phyloP scores from a whole-genome alignment of 1,140 invertebrate genomes.

The Ooceraea biroi region DNA sequence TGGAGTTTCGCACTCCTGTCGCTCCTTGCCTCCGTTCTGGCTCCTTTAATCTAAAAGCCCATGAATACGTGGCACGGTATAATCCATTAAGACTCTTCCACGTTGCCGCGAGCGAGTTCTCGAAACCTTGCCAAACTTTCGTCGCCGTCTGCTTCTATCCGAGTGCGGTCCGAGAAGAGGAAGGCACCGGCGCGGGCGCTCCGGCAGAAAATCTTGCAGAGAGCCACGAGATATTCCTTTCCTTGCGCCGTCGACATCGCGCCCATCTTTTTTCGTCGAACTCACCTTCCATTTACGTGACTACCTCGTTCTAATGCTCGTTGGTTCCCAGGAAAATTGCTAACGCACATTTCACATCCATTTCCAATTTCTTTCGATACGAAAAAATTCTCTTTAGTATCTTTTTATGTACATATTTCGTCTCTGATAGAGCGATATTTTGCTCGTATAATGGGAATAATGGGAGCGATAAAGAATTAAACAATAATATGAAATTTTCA shows the following conservation, averaged over 20 bases:
- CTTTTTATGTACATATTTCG: neutral
- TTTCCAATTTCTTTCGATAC: slow-evolving; percentile 33
- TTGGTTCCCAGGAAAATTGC: slow-evolving; percentile 37
- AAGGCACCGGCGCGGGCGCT: slow-evolving; percentile 16
- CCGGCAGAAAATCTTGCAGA: slow-evolving; percentile 64
- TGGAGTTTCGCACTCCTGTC: neutral
- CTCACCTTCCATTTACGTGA: slow-evolving; percentile 54
- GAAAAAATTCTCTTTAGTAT: slow-evolving; percentile 44
- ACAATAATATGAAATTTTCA: neutral
- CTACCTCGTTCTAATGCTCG: slow-evolving; percentile 40
- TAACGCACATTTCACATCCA: slow-evolving; percentile 24
- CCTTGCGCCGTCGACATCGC: slow-evolving; percentile 17
- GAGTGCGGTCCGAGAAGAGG: slow-evolving; percentile 78
- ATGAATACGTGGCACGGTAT: slow-evolving; percentile 79
- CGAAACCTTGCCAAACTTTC: slow-evolving; percentile 79
- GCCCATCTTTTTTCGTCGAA: slow-evolving; percentile 38
- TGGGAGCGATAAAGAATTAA: neutral
- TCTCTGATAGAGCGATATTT: neutral
- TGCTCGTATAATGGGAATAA: too few species aligned
- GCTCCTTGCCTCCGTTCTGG: slow-evolving; percentile 19
- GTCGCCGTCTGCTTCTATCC: slow-evolving; percentile 70
- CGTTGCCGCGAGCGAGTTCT: slow-evolving; percentile 80
- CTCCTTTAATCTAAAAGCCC: slow-evolving; percentile 71
- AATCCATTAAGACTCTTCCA: slow-evolving; percentile 84
- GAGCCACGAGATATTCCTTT: slow-evolving; percentile 60